Evolutionary conservation across 2,113 vertebrate genomes (phyloP), one percentile per base, ranked within the genome.

Genomic region (Platycercus adscitus): DNA sequence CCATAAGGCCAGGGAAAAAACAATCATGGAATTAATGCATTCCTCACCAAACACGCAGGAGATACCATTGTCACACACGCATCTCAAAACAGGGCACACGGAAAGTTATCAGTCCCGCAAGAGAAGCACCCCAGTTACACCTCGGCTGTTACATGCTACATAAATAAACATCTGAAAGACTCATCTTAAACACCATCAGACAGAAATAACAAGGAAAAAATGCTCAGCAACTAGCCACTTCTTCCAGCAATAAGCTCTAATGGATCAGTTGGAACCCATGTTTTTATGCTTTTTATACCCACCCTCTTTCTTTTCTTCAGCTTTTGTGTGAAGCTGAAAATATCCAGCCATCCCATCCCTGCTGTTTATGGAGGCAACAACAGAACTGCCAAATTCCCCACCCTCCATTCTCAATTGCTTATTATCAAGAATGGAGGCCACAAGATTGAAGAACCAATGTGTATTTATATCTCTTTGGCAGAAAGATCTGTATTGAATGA

Each of bases 61-160:
- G 11, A 21, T 2, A 0, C 0, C 17, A 6, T 19, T 55, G 35
- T 6, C 64, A 33, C 23, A 5, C 1, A 1, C 0, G 5, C 31
- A 56, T 5, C 84, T 31, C 52, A 8, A 21, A 5, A 4, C 23
- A 17, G 23, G 43, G 23, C 78, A 31, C 20, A 15, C 26, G 18
- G 11, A 15, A 25, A 71, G 25, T 19, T 2, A 9, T 0, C 11
- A 21, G 13, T 8, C 33, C 60, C 35, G 49, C 58, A 56, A 63
- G 26, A 18, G 20, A 47, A 29, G 14, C 6, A 10, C 3, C 11
- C 44, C 19, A 9, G 17, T 10, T 11, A 0, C 1, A 61, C 31
- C 39, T 28, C 50, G 46, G 60, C 23, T 5, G 6, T 10, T 39
- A 58, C 63, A 17, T 0, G 2, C 13, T 1, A 6, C 52, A 37